Base-by-base conservation (phyloP, 2,888 invertebrate species). In the Hydrotaea diabolus region DNA sequence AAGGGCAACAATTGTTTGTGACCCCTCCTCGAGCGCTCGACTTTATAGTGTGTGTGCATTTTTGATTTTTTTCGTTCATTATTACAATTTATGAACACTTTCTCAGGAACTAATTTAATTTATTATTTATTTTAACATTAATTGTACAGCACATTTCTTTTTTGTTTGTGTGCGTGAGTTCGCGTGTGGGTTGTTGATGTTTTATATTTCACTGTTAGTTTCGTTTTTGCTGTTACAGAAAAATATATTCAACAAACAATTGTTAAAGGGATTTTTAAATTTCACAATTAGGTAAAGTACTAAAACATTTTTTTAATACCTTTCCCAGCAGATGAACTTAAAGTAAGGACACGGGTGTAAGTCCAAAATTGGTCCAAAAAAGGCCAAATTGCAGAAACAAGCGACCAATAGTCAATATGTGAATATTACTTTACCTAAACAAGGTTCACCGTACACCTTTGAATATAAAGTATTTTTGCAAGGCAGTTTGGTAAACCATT, bases 1-100 rank as follows among this genome's bases (percentile, higher is more conserved):
- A n/a, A 69, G 69, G 69, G 43, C 69, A 69, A 69, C 43, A 69
- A 23, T 69, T 69, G 21, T 23, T 0, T 11, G 17, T 69, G 69
- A 69, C 69, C 69, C 23, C 69, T 69, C 13, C 9, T 36, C 19
- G 66, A 39, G 36, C 36, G 19, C 31, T 31, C 31, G 2, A 7
- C 31, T 66, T 66, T 31, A 19, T 66, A 3, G 39, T 66, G 66
- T 39, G 19, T 19, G 66, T 19, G 36, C 36, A 62, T n/a, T 64
- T 36, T 26, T 26, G 39, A 31, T 8, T 39, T 8, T 39, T 39
- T 39, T 1, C 9, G 19, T 8, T 46, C 46, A 15, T 69, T 49
- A 23, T 46, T 7, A n/a, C 69, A 69, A 46, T 69, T 69, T 69
- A 69, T 46, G 43, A 69, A 69, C 69, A 69, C 69, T 69, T 69